These are phyloP conservation scores for Chrosomus eos DNA, from an alignment of 2,797 vertebrate species.

Conservation along the genomic window DNA sequence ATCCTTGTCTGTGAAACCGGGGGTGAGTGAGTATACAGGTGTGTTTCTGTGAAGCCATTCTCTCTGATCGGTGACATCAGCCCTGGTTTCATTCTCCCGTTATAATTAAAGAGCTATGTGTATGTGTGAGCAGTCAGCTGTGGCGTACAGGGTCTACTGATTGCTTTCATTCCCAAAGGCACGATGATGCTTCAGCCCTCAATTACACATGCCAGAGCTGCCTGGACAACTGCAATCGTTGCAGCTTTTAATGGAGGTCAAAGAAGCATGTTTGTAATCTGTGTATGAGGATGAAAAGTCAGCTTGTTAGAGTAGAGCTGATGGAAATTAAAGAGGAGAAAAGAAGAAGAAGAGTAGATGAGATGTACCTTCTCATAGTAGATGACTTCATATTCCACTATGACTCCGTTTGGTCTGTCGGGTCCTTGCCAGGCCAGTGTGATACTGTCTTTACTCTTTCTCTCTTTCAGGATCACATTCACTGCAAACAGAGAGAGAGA, in stretches of 20 bases:
- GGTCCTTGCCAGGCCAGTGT: constrained; percentile 87
- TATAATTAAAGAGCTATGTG: constrained; percentile 44
- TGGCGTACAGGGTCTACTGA: constrained; percentile 40
- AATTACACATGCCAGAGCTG: constrained; percentile 43
- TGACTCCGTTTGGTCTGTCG: constrained; percentile 78
- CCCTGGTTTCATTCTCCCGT: constrained; percentile 22
- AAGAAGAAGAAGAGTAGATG: background rate
- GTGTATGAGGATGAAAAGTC: constrained; percentile 29
- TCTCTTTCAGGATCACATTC: constrained; percentile 84
- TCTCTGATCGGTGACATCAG: constrained; percentile 20
- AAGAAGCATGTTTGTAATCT: constrained; percentile 33
- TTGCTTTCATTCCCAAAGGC: constrained; percentile 53
- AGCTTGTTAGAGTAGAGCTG: constrained; percentile 17
- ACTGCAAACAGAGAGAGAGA: constrained; percentile 66
- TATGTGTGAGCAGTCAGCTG: constrained; percentile 39
- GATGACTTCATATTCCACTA: constrained; percentile 86
- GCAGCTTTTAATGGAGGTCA: constrained; percentile 42
- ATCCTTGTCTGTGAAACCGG: no score
- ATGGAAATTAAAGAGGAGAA: background rate
- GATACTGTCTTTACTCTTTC: constrained; percentile 85
- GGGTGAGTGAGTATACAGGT: background rate
- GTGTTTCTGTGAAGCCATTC: constrained; percentile 4
- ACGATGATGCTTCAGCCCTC: constrained; percentile 35
- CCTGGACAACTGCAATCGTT: constrained; percentile 50
- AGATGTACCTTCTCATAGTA: constrained; percentile 84